Conservation (phyloP, 2,888 invertebrate species). For the Cordilura impudica region DNA sequence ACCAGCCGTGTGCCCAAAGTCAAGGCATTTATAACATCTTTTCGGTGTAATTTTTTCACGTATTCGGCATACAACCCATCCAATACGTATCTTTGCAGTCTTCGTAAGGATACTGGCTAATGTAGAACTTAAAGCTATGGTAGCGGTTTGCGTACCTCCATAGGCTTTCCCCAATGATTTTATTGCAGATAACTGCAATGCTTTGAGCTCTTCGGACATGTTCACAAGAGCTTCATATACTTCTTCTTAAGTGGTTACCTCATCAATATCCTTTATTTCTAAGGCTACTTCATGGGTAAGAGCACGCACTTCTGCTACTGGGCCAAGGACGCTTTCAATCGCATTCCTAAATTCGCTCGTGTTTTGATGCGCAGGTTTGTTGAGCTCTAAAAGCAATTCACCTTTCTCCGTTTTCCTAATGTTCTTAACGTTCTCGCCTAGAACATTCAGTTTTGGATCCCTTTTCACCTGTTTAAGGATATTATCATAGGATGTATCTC, state of each 20-base stretch:
- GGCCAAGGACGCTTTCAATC: neutral
- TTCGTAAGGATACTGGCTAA: neutral
- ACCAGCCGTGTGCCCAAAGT: neutral
- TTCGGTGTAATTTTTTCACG: neutral
- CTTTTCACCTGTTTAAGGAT: neutral
- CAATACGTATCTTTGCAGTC: neutral
- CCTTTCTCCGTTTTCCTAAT: neutral
- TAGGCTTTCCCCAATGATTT: neutral
- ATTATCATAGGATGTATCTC: neutral
- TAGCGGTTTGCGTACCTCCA: neutral
- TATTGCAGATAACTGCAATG: neutral
- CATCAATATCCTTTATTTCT: neutral
- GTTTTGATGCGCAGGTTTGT: neutral
- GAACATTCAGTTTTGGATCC: neutral
- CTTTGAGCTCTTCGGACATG: neutral
- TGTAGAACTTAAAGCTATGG: neutral
- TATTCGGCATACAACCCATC: neutral
- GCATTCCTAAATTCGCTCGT: neutral
- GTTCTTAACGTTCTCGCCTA: neutral
- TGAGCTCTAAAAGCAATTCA: neutral
- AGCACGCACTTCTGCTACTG: neutral
- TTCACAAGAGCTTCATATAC: neutral
- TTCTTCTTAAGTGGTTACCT: neutral
- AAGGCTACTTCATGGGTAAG: neutral
- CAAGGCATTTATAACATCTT: conserved; percentile 12